Base-by-base conservation (phyloP, 1,140 invertebrate genomes). In the Matsumurasca onukii region DNA sequence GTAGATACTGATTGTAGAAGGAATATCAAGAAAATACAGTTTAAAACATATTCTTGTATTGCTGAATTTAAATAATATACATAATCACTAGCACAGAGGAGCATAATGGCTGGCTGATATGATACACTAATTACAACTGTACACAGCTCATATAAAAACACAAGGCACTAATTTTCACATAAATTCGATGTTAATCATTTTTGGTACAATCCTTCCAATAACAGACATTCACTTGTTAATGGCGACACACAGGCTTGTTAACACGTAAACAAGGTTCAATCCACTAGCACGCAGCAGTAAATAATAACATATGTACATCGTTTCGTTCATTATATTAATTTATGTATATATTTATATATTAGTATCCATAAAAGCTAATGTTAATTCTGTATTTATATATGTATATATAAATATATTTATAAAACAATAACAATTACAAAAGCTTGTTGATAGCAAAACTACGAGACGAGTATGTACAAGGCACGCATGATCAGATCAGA, bases 91-190 rank as follows among this genome's bases (percentile, higher is more conserved):
- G 31, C 24, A 65, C 62, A 59, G 39, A 45, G 62, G 22, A 48
- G 20, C 31, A 65, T n/a, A n/a, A n/a, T 65, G 62, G 62, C 62
- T 48, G 62, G 62, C 48, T 24, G 30, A 45, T 65, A 65, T 45
- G 45, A 45, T 65, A 65, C 62, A 65, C 62, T 45, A 65, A 5
- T 45, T 45, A 59, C 55, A 59, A 65, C 62, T 65, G 62, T 65
- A 65, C 62, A 63, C 34, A 45, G 62, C 62, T 65, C 27, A 65
- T 65, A 65, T 45, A 65, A 65, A 65, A 65, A 65, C 62, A 65
- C 39, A 65, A 65, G 62, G 62, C 62, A 65, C 62, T 39, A 31
- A 63, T 12, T 31, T 59, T 52, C 49, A 52, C 55, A 27, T 59
- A 59, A 59, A 59, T 59, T 59, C 55, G 55, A 59, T 59, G 55